These are phyloP conservation scores for Leptinotarsa tumamoca DNA, from an alignment of 2,888 invertebrate genomes.

Conservation along the genomic window DNA sequence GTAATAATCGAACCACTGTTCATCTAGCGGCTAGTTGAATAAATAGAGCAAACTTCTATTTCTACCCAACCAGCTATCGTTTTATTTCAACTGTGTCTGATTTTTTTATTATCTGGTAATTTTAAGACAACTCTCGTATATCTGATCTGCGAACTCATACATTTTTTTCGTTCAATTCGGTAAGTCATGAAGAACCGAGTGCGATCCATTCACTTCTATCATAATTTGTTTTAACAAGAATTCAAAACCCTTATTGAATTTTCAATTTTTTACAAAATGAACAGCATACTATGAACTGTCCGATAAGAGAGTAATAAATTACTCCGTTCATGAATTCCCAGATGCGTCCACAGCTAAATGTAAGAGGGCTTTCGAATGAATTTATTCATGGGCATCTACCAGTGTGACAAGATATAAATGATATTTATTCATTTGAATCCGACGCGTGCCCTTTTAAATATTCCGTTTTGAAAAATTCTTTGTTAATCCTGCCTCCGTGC, in stretches of 20 bases:
- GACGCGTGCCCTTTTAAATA: slow-evolving; percentile 23
- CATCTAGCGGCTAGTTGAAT: no score
- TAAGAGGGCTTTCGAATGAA: slow-evolving; percentile 18
- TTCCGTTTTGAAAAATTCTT: slow-evolving; percentile 37
- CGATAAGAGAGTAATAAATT: slow-evolving; percentile 38
- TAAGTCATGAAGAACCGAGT: no score
- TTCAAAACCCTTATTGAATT: neutral
- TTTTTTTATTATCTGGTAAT: no score
- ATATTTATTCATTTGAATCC: slow-evolving; percentile 26
- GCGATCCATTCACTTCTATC: no score
- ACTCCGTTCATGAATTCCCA: slow-evolving; percentile 28
- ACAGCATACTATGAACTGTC: slow-evolving; percentile 3
- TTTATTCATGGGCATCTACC: slow-evolving; percentile 32
- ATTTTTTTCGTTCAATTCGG: no score
- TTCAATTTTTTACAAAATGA: neutral
- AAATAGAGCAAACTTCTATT: no score
- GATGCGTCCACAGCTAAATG: slow-evolving; percentile 13
- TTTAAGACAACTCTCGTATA: no score
- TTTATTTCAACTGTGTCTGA: no score
- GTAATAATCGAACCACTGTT: no score
- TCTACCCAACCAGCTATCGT: no score
- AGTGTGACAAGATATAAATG: slow-evolving; percentile 36
- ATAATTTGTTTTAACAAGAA: no score
- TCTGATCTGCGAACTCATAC: no score
- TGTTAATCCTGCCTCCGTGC: slow-evolving; percentile 44